Percentiles rank a stretch among this genome's conserved stretches.
Evolutionary conservation across 2,113 vertebrate genomes (phyloP).

Genomic region (Tenrec ecaudatus): DNA sequence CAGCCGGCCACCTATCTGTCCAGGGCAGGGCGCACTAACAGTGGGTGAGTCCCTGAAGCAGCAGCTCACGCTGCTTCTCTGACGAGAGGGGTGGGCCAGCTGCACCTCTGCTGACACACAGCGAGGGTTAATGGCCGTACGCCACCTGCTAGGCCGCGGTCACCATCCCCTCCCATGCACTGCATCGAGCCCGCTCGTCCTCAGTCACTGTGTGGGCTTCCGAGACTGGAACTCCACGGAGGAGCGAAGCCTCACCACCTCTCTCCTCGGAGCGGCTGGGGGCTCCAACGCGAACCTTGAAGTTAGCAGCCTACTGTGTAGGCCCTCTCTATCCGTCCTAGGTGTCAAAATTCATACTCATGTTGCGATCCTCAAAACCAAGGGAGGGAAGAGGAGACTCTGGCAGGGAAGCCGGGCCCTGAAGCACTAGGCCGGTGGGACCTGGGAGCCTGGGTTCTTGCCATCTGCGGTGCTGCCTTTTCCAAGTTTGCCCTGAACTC

Average conservation of each 20-base stretch:
- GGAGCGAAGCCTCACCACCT: too few species aligned
- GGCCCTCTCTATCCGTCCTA: background rate
- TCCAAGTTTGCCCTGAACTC: background rate
- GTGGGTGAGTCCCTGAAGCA: background rate
- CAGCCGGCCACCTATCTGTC: background rate
- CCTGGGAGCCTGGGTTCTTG: background rate
- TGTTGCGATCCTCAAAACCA: background rate
- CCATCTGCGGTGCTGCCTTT: background rate
- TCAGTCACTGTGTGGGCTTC: too few species aligned
- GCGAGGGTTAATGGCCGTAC: background rate
- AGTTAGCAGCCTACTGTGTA: too few species aligned
- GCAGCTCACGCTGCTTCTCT: background rate
- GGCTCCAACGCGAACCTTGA: too few species aligned
- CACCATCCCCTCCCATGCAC: background rate
- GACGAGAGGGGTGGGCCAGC: background rate
- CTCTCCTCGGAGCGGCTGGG: too few species aligned
- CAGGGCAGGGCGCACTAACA: background rate
- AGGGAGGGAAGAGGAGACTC: background rate
- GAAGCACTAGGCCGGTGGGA: too few species aligned
- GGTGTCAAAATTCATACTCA: background rate
- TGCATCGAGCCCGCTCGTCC: too few species aligned
- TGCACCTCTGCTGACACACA: background rate
- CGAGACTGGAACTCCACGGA: too few species aligned
- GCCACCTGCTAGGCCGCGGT: rapidly evolving
- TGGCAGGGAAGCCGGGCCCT: too few species aligned